Evolutionary conservation across 2,113 vertebrate species (phyloP), one percentile per base, ranked within the genome.

Genomic region (Rhinolophus ferrumequinum): DNA sequence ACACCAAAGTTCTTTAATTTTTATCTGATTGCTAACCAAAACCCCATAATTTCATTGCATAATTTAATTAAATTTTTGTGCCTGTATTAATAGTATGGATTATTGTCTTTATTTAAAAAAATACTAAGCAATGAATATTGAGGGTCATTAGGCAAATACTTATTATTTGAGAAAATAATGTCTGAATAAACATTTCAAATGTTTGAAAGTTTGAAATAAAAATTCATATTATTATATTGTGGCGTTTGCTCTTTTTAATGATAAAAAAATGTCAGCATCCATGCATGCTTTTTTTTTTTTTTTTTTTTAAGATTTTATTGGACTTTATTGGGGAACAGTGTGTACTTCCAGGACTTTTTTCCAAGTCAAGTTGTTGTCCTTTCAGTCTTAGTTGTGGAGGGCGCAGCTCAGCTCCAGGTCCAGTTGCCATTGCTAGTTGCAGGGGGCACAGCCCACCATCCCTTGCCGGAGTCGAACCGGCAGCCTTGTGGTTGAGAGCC

Each of bases 91-190:
- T 54, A 86, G 5, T 52, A 47, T 95, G 30, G 8, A 21, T 90
- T 92, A 64, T 41, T 56, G 72, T 62, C 26, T 81, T 94, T 50
- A 60, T 67, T 80, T 28, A 82, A 86, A 76, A 96, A 93, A 94
- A 70, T 11, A 83, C 21, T 60, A 77, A n/a, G 2, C 6, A 85
- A 35, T 44, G n/a, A 73, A 75, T 47, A 62, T 62, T 93, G 8
- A 95, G 6, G 16, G 16, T 90, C 38, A 70, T 62, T 86, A 72
- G 19, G 19, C 16, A 95, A 77, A 91, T n/a, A 41, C 9, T 38
- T 41, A 73, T n/a, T 79, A 75, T 79, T 81, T 90, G 56, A 88
- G 52, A 56, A 90, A 76, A 47, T 86, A 86, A 75, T 41, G 56
- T 41, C 62, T 62, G 9, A 62, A 62, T 44, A 44, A 33, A 44